These are phyloP conservation scores for Cephus sareptanus DNA, from an alignment of 2,888 invertebrate species.

Conservation along the genomic window DNA sequence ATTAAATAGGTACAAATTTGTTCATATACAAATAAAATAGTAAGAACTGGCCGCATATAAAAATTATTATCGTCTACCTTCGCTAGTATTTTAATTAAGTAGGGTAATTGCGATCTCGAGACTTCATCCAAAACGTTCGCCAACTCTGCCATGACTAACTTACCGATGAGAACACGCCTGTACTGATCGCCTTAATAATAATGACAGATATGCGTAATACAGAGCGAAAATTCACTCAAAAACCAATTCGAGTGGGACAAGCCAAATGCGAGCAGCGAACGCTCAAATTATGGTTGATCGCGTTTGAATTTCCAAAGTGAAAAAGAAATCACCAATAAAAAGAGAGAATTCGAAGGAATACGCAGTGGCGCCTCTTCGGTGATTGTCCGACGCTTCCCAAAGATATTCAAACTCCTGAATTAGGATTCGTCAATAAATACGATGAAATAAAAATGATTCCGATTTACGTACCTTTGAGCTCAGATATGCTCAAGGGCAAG, in stretches of 20 bases:
- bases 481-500: background rate
- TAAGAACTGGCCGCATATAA: conserved; percentile 50
- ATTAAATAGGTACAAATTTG: conserved; percentile 32
- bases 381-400: background rate
- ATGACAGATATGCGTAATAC: background rate
- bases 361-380: no score
- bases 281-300: background rate
- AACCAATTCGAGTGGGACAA: no score
- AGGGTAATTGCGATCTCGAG: conserved; percentile 14
- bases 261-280: no score
- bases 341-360: background rate
- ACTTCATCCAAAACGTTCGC: background rate
- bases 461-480: background rate
- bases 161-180: background rate
- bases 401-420: background rate
- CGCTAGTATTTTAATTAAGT: conserved; percentile 16
- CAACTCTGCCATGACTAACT: background rate
- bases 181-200: background rate
- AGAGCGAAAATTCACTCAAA: background rate
- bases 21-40: conserved; percentile 36
- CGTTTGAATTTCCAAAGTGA: background rate
- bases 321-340: background rate
- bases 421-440: background rate
- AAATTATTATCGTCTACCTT: conserved; percentile 20
- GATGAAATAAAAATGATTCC: background rate